Evolutionary conservation across 2,797 vertebrate genomes (phyloP).

Genomic region (Dryobates pubescens): DNA sequence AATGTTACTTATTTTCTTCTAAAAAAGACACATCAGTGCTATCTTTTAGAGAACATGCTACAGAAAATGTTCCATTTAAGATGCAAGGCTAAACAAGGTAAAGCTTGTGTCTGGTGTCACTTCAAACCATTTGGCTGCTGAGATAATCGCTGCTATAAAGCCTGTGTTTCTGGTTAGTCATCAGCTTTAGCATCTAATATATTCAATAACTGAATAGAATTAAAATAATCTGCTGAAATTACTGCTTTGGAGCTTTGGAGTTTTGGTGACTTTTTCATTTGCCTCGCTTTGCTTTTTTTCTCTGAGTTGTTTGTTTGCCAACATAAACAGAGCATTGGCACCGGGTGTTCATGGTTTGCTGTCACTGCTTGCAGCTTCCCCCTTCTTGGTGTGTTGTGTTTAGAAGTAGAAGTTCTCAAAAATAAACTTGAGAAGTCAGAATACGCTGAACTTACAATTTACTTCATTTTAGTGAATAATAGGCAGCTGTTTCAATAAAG

Average conservation of each 20-base stretch:
- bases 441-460: background rate
- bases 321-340: background rate
- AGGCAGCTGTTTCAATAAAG: background rate
- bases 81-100: slow-evolving; percentile 29
- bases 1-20: slow-evolving; percentile 21
- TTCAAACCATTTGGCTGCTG: slow-evolving; percentile 29
- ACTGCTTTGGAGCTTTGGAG: slow-evolving; percentile 31
- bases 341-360: background rate
- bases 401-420: slow-evolving; percentile 14
- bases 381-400: background rate
- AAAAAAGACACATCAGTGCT: background rate
- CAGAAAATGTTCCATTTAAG: background rate
- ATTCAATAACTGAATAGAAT: slow-evolving; percentile 29
- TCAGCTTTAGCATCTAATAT: slow-evolving; percentile 30
- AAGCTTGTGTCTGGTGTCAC: background rate
- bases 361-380: background rate
- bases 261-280: background rate
- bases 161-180: slow-evolving; percentile 17
- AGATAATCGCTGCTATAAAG: slow-evolving; percentile 30
- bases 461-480: background rate
- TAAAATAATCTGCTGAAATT: slow-evolving; percentile 38
- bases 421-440: background rate
- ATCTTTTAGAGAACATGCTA: background rate
- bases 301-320: background rate
- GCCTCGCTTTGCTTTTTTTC: slow-evolving; percentile 8